phyloP scores from a whole-genome alignment of 2,888 invertebrate species.

The Epirrhoe tristata region DNA sequence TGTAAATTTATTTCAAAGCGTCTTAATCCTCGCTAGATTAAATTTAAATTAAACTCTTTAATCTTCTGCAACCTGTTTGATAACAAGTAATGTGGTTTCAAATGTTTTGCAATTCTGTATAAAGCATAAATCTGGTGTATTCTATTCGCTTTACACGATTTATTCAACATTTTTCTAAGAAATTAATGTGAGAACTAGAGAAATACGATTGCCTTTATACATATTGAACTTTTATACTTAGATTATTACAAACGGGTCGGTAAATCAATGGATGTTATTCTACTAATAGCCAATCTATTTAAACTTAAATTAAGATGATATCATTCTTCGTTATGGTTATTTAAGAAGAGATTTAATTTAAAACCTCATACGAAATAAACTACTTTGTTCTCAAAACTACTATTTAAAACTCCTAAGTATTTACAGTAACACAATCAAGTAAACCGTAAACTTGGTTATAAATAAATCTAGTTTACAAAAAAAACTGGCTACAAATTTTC shows the following conservation, averaged over 20 bases:
- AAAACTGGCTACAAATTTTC: background rate
- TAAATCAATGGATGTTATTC: background rate
- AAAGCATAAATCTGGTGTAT: constrained; percentile 1
- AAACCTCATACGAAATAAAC: background rate
- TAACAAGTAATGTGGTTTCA: constrained; percentile 22
- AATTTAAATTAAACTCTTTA: constrained; percentile 11
- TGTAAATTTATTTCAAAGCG: constrained; percentile 8
- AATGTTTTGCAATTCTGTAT: constrained; percentile 6
- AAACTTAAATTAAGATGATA: background rate
- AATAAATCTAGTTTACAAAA: no score
- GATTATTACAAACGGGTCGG: background rate
- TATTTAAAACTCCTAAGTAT: background rate
- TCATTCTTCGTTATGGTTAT: background rate
- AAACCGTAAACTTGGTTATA: no score
- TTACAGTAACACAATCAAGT: no score
- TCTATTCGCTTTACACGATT: constrained; percentile 3
- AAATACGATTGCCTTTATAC: constrained; percentile 3
- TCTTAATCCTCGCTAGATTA: constrained; percentile 10
- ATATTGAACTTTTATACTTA: background rate
- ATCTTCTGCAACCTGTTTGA: constrained; percentile 27
- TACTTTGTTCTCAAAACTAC: background rate
- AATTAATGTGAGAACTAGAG: constrained; percentile 14
- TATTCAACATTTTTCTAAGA: constrained; percentile 1
- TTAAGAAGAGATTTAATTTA: background rate
- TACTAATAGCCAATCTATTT: background rate